Conservation (phyloP, 2,113 vertebrate species). For the Sakesphorus luctuosus region DNA sequence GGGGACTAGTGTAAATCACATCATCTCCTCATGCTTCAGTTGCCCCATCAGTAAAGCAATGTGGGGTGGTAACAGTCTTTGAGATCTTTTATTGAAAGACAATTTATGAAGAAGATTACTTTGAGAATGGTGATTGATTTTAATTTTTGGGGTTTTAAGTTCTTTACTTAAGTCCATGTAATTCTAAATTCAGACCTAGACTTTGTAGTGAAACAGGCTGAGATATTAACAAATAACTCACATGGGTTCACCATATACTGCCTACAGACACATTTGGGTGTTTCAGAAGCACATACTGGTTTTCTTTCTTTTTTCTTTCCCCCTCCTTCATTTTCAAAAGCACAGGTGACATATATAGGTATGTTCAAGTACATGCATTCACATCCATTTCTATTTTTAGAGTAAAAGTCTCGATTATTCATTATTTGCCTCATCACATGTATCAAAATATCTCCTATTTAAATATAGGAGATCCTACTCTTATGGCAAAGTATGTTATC, state of each 20-base stretch:
- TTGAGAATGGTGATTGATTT: neutral
- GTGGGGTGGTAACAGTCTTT: neutral
- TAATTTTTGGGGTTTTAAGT: neutral
- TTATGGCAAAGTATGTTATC: neutral
- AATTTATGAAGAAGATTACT: neutral
- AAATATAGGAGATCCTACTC: neutral
- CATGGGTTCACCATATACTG: neutral
- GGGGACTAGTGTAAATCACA: neutral
- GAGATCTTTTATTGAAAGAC: neutral
- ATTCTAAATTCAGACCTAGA: neutral
- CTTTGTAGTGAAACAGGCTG: neutral
- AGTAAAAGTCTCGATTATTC: neutral
- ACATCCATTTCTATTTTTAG: neutral
- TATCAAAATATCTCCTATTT: neutral
- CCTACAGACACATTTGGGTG: neutral
- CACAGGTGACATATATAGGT: neutral
- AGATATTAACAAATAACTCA: neutral
- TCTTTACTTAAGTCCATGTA: neutral
- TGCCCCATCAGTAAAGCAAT: neutral
- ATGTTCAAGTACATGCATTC: neutral
- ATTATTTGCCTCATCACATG: neutral
- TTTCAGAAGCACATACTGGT: neutral
- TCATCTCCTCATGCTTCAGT: neutral
- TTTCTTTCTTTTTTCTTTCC: no score
- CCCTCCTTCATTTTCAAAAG: neutral